Conservation (phyloP, 2,888 invertebrate genomes). For the Pecten maximus region DNA sequence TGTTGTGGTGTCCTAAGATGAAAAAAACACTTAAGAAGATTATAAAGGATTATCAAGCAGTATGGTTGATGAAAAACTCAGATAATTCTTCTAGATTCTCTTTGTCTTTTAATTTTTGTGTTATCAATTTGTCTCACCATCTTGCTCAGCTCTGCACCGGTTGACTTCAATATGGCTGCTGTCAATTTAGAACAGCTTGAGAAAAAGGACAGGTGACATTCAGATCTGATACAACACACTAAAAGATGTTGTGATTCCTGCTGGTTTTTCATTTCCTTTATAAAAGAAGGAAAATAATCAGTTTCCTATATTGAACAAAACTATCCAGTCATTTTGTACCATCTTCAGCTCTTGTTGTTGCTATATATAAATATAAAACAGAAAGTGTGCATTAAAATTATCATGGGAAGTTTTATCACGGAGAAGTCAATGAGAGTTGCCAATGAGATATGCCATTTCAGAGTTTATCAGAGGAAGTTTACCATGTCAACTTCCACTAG, state of each 20-base stretch:
- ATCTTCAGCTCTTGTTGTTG: not conserved
- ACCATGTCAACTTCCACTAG: constrained; percentile 25
- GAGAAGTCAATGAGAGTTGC: not conserved
- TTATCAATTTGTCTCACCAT: not conserved
- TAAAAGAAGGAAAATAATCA: not conserved
- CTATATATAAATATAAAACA: not conserved
- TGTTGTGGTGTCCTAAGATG: not conserved
- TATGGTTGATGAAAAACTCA: not conserved
- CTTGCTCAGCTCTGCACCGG: not conserved
- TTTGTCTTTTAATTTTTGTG: not conserved
- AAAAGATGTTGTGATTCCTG: not conserved
- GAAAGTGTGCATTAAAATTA: not conserved
- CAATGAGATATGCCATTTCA: not conserved
- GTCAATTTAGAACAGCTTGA: not conserved
- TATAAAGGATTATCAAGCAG: not conserved
- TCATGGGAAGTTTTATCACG: not conserved
- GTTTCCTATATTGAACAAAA: not conserved
- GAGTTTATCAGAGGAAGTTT: not conserved
- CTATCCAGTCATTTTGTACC: not conserved
- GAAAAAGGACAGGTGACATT: not conserved
- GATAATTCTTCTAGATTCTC: not conserved
- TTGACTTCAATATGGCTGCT: not conserved
- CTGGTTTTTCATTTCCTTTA: not conserved
- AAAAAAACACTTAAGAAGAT: constrained; percentile 10
- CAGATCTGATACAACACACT: not conserved